These are phyloP conservation scores for Drosophila saltans DNA, from an alignment of 1,140 invertebrate species.

Conservation along the genomic window DNA sequence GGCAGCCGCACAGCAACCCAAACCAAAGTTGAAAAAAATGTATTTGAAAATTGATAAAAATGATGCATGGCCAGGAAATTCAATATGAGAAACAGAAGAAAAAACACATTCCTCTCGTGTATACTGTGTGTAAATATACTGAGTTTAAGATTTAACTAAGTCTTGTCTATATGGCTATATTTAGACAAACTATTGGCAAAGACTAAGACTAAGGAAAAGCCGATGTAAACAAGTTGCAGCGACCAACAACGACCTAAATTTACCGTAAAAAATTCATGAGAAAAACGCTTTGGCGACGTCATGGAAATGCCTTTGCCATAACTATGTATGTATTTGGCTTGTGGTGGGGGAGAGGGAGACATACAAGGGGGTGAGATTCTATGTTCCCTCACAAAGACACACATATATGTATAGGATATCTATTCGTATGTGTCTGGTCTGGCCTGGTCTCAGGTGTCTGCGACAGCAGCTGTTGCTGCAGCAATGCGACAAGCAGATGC, in stretches of 20 bases:
- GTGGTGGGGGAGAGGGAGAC: background rate
- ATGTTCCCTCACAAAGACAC: background rate
- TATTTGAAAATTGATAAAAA: conserved; percentile 44
- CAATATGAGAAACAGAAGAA: conserved; percentile 22
- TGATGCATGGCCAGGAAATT: conserved; percentile 72
- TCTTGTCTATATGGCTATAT: conserved; percentile 65
- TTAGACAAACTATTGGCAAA: conserved; percentile 71
- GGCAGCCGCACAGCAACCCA: conserved; percentile 15
- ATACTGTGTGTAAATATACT: background rate
- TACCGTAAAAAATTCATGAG: conserved; percentile 76
- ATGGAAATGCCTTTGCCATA: conserved; percentile 40
- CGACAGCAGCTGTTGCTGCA: conserved; percentile 39
- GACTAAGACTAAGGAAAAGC: conserved; percentile 51
- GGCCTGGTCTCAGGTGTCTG: conserved; percentile 63
- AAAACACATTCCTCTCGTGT: no score
- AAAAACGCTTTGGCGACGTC: conserved; percentile 49
- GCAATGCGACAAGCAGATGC: conserved; percentile 47
- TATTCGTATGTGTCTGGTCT: conserved; percentile 30
- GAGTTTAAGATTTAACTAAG: conserved; percentile 30
- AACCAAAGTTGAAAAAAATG: conserved; percentile 50
- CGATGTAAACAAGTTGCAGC: conserved; percentile 70
- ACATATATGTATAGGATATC: no score
- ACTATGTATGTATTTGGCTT: no score
- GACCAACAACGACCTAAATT: conserved; percentile 70
- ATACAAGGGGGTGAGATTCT: conserved; percentile 27